Base-by-base conservation (phyloP, 2,797 vertebrate genomes). In the Alfaro cultratus region DNA sequence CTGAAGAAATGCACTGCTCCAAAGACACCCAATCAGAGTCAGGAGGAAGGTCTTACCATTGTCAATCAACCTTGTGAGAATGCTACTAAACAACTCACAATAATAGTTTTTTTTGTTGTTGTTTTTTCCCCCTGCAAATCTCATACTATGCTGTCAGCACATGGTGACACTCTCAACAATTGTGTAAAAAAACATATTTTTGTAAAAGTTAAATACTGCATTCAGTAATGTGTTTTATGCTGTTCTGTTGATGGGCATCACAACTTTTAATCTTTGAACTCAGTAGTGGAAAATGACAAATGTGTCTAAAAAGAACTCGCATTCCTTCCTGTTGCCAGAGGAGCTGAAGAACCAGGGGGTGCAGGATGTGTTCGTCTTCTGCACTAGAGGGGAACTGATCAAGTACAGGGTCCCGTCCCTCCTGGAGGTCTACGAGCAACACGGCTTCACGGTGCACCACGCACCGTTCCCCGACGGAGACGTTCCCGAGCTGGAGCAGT, bases 291-390 rank as follows among this genome's bases (percentile, higher is more conserved):
- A 18, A 49, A 43, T 41, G 3, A 12, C 9, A 26, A 6, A 51
- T 49, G 13, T 49, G 5, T 36, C 67, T 49, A 2, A 46, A 4
- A 45, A 18, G 15, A 72, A 77, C 26, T 4, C 31, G 1, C 46
- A 12, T 72, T 1, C n/a, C 1, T 26, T 77, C 21, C 84, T 55
- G 47, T 85, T 82, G 75, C 68, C 95, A 98, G 98, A 96, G 81
- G 97, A 98, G 92, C 93, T 99, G 2, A 96, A 96, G 94, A 96
- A 62, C 79, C 96, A 90, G 80, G 96, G 96, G 6, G 95, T 96
- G 78, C 95, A 96, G 92, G 97, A 98, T 5, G 81, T 98, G 84
- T 98, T 98, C 94, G 97, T 98, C 83, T 96, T 99, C 87, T 98
- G 97, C 93, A 98, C 97, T 85, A 95, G 95, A 90, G 96, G 96